Evolutionary conservation across 2,888 invertebrate species (phyloP).

Genomic region (Monopis laevigella): DNA sequence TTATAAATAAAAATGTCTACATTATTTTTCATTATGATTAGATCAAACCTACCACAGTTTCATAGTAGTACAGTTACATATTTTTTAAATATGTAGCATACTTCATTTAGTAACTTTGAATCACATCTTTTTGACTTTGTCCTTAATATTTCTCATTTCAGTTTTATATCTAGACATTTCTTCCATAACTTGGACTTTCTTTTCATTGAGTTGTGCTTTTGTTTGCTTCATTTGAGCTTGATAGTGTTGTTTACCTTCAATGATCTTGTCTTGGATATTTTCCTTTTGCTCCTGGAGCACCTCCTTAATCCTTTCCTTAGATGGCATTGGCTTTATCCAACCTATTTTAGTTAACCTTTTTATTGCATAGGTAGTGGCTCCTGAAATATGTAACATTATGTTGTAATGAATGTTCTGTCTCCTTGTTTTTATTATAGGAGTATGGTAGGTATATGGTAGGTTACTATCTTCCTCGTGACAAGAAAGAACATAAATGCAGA

Average conservation of each 20-base stretch:
- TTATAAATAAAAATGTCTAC: no score
- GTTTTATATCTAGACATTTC: conserved; percentile 59
- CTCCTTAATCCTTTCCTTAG: conserved; percentile 69
- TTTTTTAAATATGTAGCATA: no score
- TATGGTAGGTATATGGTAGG: no score
- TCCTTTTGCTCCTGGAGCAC: conserved; percentile 71
- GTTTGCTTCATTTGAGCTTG: conserved; percentile 51
- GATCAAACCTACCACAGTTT: no score
- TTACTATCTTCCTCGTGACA: no score
- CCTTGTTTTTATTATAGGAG: no score
- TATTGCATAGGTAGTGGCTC: conserved; percentile 87
- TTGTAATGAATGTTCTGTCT: no score
- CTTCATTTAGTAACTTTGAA: no score
- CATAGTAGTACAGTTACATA: no score
- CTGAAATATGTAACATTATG: conserved; percentile 57
- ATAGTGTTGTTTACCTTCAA: conserved; percentile 60
- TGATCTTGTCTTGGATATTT: conserved; percentile 68
- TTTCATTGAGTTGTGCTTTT: conserved; percentile 27
- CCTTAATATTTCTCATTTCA: conserved; percentile 56
- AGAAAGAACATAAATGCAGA: no score
- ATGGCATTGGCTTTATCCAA: conserved; percentile 84
- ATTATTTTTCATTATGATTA: no score
- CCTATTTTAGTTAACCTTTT: conserved; percentile 82
- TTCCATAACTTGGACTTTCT: conserved; percentile 50
- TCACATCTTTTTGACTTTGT: conserved; percentile 52